Base-by-base conservation (phyloP, 2,113 vertebrate species). In the Tetrax tetrax region DNA sequence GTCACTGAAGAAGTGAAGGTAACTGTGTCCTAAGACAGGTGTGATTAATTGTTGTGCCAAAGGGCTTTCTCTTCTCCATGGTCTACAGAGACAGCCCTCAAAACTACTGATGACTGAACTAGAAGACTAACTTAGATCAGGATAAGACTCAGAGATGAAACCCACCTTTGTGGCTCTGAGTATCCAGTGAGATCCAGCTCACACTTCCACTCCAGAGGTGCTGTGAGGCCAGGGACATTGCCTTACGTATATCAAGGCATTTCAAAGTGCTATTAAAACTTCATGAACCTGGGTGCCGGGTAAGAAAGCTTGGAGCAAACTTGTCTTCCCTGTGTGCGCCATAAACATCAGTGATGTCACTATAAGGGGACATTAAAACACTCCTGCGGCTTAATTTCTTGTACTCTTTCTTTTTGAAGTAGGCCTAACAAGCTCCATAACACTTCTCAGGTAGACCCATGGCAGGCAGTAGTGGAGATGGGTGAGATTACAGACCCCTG, bases 1-100 rank as follows among this genome's bases (percentile, higher is more conserved):
- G 17, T 37, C 33, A 47, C 28, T 56, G 33, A 33, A 70, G 17
- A 91, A 79, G 21, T 11, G 5, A 11, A 53, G 7, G 41, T 7
- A 66, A 69, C 35, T 29, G 6, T 1, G 0, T 28, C 41, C 27
- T 35, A 15, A 7, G 2, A 37, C 13, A 53, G 51, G 6, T 45
- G 9, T 4, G n/a, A 53, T 59, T 35, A 80, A 50, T 19, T 56
- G 16, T 37, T 29, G 54, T 64, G 7, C 50, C 22, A 64, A 93
- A 92, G 20, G 61, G 9, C 16, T 41, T 81, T 87, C 16, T 81
- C 20, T 56, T 77, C 27, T 83, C 21, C 23, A 5, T 14, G 25
- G 12, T 54, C 37, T 48, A 28, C 48, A 76, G 38, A 47, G 16
- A 50, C 13, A 71, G 9, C 9, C 17, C 2, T 4, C 33, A 53